Evolutionary conservation across 1,140 invertebrate species (phyloP), one percentile per base, ranked within the genome.

Genomic region (Dendrolimus punctatus): DNA sequence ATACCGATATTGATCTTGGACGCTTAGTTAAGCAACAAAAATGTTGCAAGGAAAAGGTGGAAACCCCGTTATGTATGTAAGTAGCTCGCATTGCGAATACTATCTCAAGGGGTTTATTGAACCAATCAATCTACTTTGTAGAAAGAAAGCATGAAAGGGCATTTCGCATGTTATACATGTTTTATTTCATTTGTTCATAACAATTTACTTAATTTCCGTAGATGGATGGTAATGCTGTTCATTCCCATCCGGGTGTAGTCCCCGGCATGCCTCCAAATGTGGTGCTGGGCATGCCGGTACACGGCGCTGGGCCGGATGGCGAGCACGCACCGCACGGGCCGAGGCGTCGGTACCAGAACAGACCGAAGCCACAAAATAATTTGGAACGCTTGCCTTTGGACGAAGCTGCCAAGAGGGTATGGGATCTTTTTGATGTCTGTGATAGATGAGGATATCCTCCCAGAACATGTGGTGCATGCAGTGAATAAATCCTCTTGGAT

Each of bases 361-460:
- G 84, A 40, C 76, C 80, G 5, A 83, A 84, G 39, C 78, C 73
- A 10, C 58, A 65, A 3, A 81, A 68, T 54, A 84, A 80, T 51
- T 53, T 76, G 38, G 83, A 87, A 40, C 65, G 81, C 8, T 57
- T 87, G 42, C 85, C 85, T 5, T 61, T 87, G 6, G 84, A 87
- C 67, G 85, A 87, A 68, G 85, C 85, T 53, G 85, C 85, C 60
- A 87, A 87, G 51, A 77, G 82, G 64, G 85, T 87, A 72, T 69
- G 10, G 8, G 4, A n/a, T 10, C 9, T 5, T 37, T 48, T 4
- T 48, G 8, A 39, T 37, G 8, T 8, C 38, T 48, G 23, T 23
- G 1, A 23, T 23, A 23, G 23, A 23, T 23, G 23, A 23, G 23
- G 23, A 23, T 23, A 23, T 23, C 23, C 23, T 23, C 23, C 3